Evolutionary conservation across 2,888 invertebrate genomes (phyloP).

Genomic region (Dysmachus trigonus): DNA sequence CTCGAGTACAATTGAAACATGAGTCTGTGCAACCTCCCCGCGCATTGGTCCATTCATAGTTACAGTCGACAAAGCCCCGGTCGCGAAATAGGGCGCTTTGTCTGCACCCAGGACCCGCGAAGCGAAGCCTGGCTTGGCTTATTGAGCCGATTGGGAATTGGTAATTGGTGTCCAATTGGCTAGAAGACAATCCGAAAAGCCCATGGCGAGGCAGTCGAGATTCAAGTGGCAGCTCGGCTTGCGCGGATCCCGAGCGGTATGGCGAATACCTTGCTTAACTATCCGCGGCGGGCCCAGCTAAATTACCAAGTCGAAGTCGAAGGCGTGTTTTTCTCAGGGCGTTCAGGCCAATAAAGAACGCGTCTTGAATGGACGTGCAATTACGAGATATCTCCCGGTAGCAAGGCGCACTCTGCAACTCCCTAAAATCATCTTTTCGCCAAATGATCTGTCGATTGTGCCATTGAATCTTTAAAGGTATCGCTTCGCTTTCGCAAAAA

Average conservation of each 20-base stretch:
- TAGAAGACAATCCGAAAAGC: conserved; percentile 34
- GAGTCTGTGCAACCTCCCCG: conserved; percentile 15
- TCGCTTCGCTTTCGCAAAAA: neutral
- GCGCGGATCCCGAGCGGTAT: neutral
- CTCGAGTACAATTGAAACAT: conserved; percentile 46
- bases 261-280: neutral
- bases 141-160: conserved; percentile 39
- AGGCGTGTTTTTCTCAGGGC: conserved; percentile 45
- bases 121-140: neutral
- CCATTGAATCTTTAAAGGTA: conserved; percentile 10
- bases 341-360: conserved; percentile 26
- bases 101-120: neutral
- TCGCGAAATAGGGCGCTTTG: conserved; percentile 11
- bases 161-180: conserved; percentile 45
- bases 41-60: conserved; percentile 32
- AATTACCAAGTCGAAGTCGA: conserved; percentile 28
- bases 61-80: neutral
- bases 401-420: conserved; percentile 13
- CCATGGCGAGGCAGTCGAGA: neutral
- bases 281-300: neutral
- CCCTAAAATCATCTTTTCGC: neutral
- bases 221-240: neutral
- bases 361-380: conserved; percentile 7
- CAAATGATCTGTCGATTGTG: conserved; percentile 22
- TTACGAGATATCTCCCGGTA: conserved; percentile 12